Conservation (phyloP, 2,797 vertebrate genomes). For the Poeciliopsis infans region DNA sequence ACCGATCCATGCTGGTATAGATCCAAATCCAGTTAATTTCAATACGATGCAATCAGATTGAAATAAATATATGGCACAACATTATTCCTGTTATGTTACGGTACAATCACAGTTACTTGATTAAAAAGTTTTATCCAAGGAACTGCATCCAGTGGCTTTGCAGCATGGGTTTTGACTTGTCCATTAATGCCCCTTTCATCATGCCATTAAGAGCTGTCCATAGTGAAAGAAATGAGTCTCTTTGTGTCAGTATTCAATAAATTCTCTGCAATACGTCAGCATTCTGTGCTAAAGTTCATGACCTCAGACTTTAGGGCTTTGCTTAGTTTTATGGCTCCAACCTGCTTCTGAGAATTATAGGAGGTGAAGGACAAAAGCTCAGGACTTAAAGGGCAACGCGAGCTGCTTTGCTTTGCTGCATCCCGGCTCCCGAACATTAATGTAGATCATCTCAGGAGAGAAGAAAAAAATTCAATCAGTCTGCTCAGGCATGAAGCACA, state of each 20-base stretch:
- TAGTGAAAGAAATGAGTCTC: slow-evolving; percentile 6
- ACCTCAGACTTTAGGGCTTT: slow-evolving; percentile 42
- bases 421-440: slow-evolving; percentile 17
- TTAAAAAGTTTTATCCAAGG: not conserved
- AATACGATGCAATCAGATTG: not conserved
- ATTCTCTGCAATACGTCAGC: not conserved
- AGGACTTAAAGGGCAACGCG: slow-evolving; percentile 21
- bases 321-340: slow-evolving; percentile 50
- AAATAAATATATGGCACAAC: not conserved
- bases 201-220: not conserved
- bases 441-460: slow-evolving; percentile 10
- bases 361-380: slow-evolving; percentile 34
- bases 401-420: slow-evolving; percentile 31
- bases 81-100: not conserved
- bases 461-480: slow-evolving; percentile 4
- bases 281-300: slow-evolving; percentile 14
- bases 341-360: slow-evolving; percentile 18
- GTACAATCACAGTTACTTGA: not conserved
- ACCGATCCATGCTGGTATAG: not conserved
- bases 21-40: not conserved
- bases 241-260: slow-evolving; percentile 4
- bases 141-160: not conserved
- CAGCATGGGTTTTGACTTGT: slow-evolving; percentile 5
- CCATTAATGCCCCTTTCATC: slow-evolving; percentile 8
- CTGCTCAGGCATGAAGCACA: slow-evolving; percentile 10